A percentile compares a stretch with the other conserved stretches of the same genome.
Conservation (phyloP, 2,797 vertebrate genomes). For the Vespertilio murinus region DNA sequence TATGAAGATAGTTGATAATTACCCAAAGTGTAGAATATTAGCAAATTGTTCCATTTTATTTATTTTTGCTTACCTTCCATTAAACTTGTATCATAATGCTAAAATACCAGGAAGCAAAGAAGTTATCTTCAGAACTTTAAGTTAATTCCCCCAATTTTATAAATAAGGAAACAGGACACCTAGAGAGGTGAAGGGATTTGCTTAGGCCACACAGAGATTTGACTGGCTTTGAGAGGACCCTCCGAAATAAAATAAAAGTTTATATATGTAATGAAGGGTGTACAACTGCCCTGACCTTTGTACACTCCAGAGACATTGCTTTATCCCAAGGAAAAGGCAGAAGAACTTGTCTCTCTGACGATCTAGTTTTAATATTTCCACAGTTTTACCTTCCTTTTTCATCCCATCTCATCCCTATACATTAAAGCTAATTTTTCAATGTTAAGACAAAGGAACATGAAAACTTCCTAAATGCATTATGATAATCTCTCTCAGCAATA, state of each 20-base stretch:
- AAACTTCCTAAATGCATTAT: background rate
- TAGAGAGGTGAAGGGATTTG: background rate
- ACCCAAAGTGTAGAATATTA: background rate
- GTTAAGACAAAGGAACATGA: background rate
- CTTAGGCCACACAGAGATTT: background rate
- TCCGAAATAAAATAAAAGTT: background rate
- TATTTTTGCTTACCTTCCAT: background rate
- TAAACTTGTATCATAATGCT: constrained; percentile 6
- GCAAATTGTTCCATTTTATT: background rate
- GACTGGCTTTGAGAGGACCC: background rate
- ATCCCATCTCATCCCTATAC: background rate
- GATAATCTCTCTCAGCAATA: background rate
- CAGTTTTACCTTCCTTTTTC: background rate
- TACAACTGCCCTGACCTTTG: background rate
- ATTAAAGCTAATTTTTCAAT: constrained; percentile 36
- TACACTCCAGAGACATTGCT: background rate
- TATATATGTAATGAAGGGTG: background rate
- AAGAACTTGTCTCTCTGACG: background rate
- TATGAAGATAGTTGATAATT: background rate
- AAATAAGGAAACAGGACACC: background rate
- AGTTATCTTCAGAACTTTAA: background rate
- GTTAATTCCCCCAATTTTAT: background rate
- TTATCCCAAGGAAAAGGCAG: background rate
- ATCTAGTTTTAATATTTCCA: background rate
- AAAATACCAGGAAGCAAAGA: background rate